Evolutionary conservation across 2,797 vertebrate species (phyloP), one percentile per base, ranked within the genome.

Genomic region (Acanthurus lineatus): DNA sequence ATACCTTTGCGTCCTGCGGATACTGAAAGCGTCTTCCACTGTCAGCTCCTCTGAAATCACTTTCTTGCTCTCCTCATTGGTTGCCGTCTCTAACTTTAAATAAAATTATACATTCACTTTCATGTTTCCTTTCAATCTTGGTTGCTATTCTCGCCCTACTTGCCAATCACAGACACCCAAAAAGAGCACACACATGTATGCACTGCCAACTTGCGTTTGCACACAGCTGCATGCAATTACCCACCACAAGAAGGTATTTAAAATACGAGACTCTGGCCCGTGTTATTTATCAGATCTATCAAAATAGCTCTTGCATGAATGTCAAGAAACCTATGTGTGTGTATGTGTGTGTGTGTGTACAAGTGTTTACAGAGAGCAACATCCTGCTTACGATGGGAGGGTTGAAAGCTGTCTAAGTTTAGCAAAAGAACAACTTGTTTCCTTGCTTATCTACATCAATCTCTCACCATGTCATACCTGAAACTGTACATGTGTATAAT

Each of bases 141-240:
- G 19, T 38, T 74, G 65, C 57, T 74, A 61, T 75, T 86, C 83
- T 81, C 59, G 57, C 45, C n/a, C 51, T 9, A 1, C 77, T 74
- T 75, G 69, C 91, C 84, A 83, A 80, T 91, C 69, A 71, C 48
- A 71, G 42, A 38, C 71, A 65, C 67, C 73, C 73, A 38, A 68
- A 73, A 54, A 72, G 49, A 70, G 60, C 62, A 68, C 64, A 84
- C 51, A 81, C 71, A 68, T 63, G 64, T 71, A 83, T 9, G 60
- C 69, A 11, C 65, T 85, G 86, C 91, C 82, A 91, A 85, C 82
- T 86, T 84, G 79, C 81, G 73, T 88, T 92, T 87, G 83, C 92
- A 92, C 87, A 91, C 94, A 95, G 91, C 92, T 95, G 94, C 80
- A 85, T 90, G 88, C 92, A 93, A 93, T 94, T 95, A 94, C 79